Conservation (phyloP, 2,888 invertebrate species). For the Himalopsyche japonica region DNA sequence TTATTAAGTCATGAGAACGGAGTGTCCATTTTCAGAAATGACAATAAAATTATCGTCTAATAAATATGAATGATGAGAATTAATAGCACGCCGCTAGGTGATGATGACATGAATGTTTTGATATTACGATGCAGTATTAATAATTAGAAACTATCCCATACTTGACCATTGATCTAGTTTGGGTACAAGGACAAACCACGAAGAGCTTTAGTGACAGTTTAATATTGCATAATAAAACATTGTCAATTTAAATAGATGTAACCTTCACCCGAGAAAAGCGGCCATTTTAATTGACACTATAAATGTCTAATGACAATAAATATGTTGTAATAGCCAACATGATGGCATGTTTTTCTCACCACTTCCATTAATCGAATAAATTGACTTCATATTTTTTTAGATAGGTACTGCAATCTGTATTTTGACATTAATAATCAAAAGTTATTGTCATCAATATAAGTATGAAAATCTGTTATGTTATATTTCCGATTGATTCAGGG, state of each 20-base stretch:
- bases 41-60: no score
- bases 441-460: no score
- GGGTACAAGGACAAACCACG: not conserved
- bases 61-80: not conserved
- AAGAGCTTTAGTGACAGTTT: not conserved
- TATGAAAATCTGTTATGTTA: no score
- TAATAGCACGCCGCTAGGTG: not conserved
- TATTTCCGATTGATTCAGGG: no score
- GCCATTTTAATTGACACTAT: not conserved
- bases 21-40: no score
- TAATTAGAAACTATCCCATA: not conserved
- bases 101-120: not conserved
- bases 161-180: not conserved
- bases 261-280: slow-evolving; percentile 18
- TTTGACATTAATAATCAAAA: not conserved
- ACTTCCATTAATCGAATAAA: not conserved
- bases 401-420: not conserved
- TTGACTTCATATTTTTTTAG: no score
- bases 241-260: slow-evolving; percentile 20
- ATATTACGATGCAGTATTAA: not conserved
- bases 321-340: not conserved
- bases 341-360: not conserved
- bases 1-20: no score
- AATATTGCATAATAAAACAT: slow-evolving; percentile 22
- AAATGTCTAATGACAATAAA: not conserved